These are phyloP conservation scores for Chrysolina oricalcia DNA, from an alignment of 2,888 invertebrate genomes.

Conservation along the genomic window DNA sequence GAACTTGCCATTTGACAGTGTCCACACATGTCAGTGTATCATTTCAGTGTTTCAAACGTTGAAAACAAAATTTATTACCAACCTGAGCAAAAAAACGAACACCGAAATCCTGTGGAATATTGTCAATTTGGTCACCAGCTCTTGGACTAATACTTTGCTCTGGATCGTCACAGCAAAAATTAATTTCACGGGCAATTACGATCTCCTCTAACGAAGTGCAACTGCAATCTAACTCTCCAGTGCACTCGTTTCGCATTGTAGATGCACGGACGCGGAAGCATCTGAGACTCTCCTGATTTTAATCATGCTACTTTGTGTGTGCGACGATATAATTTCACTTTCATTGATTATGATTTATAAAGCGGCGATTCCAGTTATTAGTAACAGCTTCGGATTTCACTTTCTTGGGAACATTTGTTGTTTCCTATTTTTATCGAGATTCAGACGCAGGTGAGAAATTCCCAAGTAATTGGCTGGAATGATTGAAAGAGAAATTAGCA, in stretches of 20 bases:
- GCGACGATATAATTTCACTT: background rate
- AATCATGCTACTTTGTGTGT: background rate
- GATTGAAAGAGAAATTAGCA: no score
- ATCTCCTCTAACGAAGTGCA: background rate
- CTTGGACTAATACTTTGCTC: no score
- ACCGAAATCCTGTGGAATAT: no score
- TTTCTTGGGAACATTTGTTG: background rate
- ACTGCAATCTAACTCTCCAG: background rate
- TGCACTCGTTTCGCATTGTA: no score
- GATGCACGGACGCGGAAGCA: background rate
- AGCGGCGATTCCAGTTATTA: background rate
- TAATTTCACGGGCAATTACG: constrained; percentile 3
- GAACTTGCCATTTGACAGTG: no score
- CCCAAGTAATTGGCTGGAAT: background rate
- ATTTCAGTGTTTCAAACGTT: no score
- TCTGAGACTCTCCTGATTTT: background rate
- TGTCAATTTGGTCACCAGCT: no score
- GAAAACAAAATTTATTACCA: no score
- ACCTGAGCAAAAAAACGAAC: no score
- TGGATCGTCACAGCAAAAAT: background rate
- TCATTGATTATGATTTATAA: background rate
- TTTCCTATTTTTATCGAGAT: background rate
- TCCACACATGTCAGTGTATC: no score
- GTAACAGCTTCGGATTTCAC: background rate
- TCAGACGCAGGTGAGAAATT: background rate